These are phyloP conservation scores for Sycophila texana DNA, from an alignment of 2,888 invertebrate genomes.

Conservation along the genomic window DNA sequence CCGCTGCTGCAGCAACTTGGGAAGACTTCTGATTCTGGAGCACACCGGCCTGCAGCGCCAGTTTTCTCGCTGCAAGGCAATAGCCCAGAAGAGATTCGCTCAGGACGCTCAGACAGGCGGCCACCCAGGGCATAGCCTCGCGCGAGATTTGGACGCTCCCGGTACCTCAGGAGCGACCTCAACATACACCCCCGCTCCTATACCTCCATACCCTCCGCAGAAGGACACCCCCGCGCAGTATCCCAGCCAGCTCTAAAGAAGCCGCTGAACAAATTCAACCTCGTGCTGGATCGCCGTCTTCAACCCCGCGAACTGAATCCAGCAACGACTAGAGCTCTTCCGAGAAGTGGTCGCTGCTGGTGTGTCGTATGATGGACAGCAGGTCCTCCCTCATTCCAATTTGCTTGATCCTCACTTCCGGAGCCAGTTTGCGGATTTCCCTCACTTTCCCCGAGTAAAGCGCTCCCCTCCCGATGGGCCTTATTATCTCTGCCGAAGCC, in stretches of 20 bases:
- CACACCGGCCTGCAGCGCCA: slow-evolving; percentile 68
- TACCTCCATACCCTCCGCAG: too few species aligned
- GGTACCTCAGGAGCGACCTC: not conserved
- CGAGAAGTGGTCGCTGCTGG: slow-evolving; percentile 87
- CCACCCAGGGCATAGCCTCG: slow-evolving; percentile 71
- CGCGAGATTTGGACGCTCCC: slow-evolving; percentile 1
- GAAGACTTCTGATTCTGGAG: slow-evolving; percentile 62
- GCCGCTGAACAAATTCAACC: too few species aligned
- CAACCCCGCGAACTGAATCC: not conserved
- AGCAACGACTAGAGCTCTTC: slow-evolving; percentile 76
- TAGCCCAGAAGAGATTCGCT: slow-evolving; percentile 69
- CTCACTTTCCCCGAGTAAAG: slow-evolving; percentile 30
- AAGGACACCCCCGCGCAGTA: too few species aligned
- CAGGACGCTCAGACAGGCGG: slow-evolving; percentile 69
- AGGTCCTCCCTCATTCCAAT: slow-evolving; percentile 87
- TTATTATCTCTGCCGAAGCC: not conserved
- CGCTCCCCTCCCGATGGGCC: not conserved
- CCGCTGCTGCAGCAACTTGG: slow-evolving; percentile 70
- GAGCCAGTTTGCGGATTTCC: slow-evolving; percentile 78
- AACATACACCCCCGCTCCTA: not conserved
- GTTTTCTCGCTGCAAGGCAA: slow-evolving; percentile 68
- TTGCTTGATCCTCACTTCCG: slow-evolving; percentile 80
- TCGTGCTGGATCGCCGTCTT: too few species aligned
- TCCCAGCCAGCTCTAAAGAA: too few species aligned
- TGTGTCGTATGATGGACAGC: slow-evolving; percentile 85